Evolutionary conservation across 2,888 invertebrate species (phyloP).

Genomic region (Eristalis arbustorum): DNA sequence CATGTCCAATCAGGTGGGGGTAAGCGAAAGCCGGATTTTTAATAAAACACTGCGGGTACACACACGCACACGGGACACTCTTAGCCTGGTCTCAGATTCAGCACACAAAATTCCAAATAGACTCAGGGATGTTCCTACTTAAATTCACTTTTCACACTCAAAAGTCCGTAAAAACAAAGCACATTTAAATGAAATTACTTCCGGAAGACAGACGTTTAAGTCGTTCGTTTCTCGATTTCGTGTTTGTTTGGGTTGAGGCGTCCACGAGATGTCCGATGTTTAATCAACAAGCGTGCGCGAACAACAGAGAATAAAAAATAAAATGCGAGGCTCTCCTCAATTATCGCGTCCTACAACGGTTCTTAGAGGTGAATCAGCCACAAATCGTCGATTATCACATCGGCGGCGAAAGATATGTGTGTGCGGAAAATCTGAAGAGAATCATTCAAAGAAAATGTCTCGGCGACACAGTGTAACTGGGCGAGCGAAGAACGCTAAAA

Average conservation of each 20-base stretch:
- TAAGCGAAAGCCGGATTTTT: constrained; percentile 47
- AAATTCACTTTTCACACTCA: neutral
- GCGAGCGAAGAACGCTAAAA: constrained; percentile 5
- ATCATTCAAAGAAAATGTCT: neutral
- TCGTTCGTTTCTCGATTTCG: neutral
- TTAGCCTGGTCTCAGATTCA: neutral
- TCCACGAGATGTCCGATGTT: constrained; percentile 19
- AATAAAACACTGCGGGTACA: constrained; percentile 37
- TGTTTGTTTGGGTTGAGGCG: neutral
- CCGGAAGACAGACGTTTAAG: constrained; percentile 6
- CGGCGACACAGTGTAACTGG: constrained; percentile 18
- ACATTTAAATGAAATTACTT: constrained; percentile 5
- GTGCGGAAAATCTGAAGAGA: constrained; percentile 8
- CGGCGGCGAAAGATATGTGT: constrained; percentile 3
- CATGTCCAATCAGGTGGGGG: constrained; percentile 53
- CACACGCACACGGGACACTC: constrained; percentile 32
- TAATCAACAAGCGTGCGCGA: constrained; percentile 36
- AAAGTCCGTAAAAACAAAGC: neutral
- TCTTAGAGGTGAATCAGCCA: constrained; percentile 9
- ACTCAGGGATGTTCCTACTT: neutral
- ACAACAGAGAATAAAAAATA: constrained; percentile 23
- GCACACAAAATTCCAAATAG: neutral
- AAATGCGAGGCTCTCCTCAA: constrained; percentile 6
- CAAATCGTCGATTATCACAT: constrained; percentile 40
- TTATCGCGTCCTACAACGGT: neutral